phyloP scores from a whole-genome alignment of 2,797 vertebrate species.

The Falco peregrinus region DNA sequence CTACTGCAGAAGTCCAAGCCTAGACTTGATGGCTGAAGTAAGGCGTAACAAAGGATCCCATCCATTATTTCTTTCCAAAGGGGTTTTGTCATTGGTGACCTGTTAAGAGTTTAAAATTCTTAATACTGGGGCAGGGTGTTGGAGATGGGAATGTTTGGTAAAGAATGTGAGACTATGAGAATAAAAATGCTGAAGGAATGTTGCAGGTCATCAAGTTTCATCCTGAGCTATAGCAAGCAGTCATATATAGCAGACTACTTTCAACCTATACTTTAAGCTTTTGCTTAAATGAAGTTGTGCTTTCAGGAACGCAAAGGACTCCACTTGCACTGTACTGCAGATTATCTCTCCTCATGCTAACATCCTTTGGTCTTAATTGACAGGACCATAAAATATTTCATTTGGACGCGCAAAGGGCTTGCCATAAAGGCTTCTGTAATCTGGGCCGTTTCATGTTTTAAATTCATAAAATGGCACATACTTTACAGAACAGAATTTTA shows the following conservation, averaged over 20 bases:
- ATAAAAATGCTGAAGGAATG: constrained; percentile 17
- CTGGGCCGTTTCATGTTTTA: not conserved
- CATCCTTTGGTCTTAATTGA: not conserved
- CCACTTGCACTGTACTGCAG: not conserved
- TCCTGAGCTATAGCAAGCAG: not conserved
- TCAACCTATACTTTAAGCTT: not conserved
- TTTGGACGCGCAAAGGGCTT: not conserved
- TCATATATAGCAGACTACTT: not conserved
- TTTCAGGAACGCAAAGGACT: not conserved
- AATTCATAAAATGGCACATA: not conserved
- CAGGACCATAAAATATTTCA: not conserved
- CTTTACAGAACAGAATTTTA: not conserved
- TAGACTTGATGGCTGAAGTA: not conserved
- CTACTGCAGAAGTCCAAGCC: not conserved
- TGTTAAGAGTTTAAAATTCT: not conserved
- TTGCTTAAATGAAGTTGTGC: not conserved
- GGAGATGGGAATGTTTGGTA: not conserved
- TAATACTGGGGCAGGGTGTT: not conserved
- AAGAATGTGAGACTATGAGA: not conserved
- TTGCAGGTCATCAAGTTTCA: not conserved
- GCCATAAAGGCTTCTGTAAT: not conserved
- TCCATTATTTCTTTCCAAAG: not conserved
- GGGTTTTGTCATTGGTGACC: not conserved
- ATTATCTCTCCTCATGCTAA: not conserved
- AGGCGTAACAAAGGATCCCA: not conserved